phyloP scores from a whole-genome alignment of 2,113 vertebrate genomes.

The Ginglymostoma cirratum region DNA sequence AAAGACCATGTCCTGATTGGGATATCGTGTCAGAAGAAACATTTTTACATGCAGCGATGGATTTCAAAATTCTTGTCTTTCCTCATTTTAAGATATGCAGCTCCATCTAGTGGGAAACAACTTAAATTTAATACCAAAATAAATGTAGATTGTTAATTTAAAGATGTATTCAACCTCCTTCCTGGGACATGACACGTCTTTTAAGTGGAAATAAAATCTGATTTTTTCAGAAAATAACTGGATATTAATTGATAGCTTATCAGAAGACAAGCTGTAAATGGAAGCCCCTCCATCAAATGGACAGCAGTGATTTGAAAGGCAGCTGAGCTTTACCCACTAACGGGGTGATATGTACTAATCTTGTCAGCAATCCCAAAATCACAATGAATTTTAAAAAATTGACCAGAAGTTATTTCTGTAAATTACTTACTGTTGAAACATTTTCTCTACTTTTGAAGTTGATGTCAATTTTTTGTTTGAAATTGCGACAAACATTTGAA shows the following conservation, averaged over 20 bases:
- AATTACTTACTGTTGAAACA: neutral
- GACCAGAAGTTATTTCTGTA: neutral
- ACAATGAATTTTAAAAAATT: neutral
- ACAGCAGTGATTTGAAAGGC: neutral
- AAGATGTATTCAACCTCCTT: neutral
- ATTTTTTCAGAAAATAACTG: neutral
- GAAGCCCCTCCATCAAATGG: neutral
- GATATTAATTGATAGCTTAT: neutral
- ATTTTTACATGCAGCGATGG: neutral
- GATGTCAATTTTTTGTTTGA: neutral
- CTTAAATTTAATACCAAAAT: neutral
- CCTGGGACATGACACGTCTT: neutral
- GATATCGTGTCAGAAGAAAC: neutral
- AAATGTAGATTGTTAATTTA: neutral
- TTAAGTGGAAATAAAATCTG: no score
- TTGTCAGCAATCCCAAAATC: neutral
- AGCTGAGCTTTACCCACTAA: no score
- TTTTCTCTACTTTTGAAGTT: neutral
- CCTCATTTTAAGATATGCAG: neutral
- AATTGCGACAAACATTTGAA: neutral
- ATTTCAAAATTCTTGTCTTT: neutral
- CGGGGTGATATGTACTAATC: neutral
- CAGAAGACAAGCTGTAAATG: neutral
- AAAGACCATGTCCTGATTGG: neutral
- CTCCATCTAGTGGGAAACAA: constrained; percentile 17